phyloP scores from a whole-genome alignment of 2,888 invertebrate species.

The Pimpla rufipes region DNA sequence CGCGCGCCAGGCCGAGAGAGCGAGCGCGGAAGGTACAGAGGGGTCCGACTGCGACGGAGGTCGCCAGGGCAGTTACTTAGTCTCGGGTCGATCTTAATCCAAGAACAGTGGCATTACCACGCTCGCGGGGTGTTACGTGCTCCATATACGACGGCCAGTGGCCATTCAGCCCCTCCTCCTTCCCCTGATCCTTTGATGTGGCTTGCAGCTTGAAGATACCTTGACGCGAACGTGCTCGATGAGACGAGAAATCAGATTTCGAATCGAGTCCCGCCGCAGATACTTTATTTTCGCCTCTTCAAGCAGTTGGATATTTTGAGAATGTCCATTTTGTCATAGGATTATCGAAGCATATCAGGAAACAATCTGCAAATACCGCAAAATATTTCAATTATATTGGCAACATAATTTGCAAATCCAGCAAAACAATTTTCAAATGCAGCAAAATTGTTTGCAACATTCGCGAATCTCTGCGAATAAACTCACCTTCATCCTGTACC shows the following conservation, averaged over 20 bases:
- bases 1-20: conserved; percentile 21
- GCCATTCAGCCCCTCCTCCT: background rate
- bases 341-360: too few relatives aligned
- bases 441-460: too few relatives aligned
- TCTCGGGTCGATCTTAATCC: conserved; percentile 82
- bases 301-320: too few relatives aligned
- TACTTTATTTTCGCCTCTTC: background rate
- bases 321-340: too few relatives aligned
- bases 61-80: conserved; percentile 77
- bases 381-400: too few relatives aligned
- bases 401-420: background rate
- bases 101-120: conserved; percentile 77
- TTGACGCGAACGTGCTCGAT: conserved; percentile 14
- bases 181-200: background rate
- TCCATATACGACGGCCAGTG: background rate
- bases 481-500: too few relatives aligned
- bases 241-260: conserved; percentile 65
- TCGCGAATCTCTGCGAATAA: too few relatives aligned
- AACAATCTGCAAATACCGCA: too few relatives aligned
- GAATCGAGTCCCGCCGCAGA: background rate
- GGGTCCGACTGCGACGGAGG: conserved; percentile 52
- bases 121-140: conserved; percentile 69
- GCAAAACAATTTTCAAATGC: too few relatives aligned
- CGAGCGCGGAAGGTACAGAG: conserved; percentile 13
- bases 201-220: background rate